These are phyloP conservation scores for Pristionchus maxplancki DNA, from an alignment of 2,888 invertebrate genomes.

Conservation along the genomic window DNA sequence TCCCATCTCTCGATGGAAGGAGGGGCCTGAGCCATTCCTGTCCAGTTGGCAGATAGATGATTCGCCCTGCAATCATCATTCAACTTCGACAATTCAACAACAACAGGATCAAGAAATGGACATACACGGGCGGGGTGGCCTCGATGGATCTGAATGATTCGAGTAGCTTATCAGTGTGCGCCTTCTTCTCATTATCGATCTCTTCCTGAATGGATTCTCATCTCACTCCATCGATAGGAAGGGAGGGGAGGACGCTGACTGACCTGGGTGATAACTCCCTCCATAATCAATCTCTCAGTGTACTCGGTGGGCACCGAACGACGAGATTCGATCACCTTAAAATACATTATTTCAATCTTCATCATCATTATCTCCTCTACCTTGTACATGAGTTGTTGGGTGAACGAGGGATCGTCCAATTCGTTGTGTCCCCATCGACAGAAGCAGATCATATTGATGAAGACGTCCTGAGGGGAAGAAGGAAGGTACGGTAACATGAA, in stretches of 20 bases:
- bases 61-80: slow-evolving; percentile 80
- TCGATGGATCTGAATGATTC: slow-evolving; percentile 84
- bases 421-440: slow-evolving; percentile 96
- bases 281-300: slow-evolving; percentile 61
- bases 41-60: slow-evolving; percentile 88
- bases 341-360: not conserved
- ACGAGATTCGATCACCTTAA: slow-evolving; percentile 75
- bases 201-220: slow-evolving; percentile 82
- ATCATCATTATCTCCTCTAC: slow-evolving; percentile 40
- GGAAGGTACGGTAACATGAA: not conserved
- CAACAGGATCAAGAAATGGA: slow-evolving; percentile 65
- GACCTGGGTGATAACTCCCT: slow-evolving; percentile 81
- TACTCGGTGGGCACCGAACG: slow-evolving; percentile 69
- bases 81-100: not conserved
- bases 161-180: slow-evolving; percentile 85
- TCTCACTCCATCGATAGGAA: no score
- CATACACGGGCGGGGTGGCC: slow-evolving; percentile 78
- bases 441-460: slow-evolving; percentile 83
- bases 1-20: slow-evolving; percentile 86
- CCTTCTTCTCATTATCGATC: slow-evolving; percentile 79
- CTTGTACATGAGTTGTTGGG: slow-evolving; percentile 92
- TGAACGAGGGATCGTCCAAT: slow-evolving; percentile 96
- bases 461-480: slow-evolving; percentile 63
- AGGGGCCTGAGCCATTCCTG: slow-evolving; percentile 85
- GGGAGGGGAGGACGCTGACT: no score